Evolutionary conservation across 2,113 vertebrate species (phyloP), one percentile per base, ranked within the genome.

Genomic region (Onychostoma macrolepis): DNA sequence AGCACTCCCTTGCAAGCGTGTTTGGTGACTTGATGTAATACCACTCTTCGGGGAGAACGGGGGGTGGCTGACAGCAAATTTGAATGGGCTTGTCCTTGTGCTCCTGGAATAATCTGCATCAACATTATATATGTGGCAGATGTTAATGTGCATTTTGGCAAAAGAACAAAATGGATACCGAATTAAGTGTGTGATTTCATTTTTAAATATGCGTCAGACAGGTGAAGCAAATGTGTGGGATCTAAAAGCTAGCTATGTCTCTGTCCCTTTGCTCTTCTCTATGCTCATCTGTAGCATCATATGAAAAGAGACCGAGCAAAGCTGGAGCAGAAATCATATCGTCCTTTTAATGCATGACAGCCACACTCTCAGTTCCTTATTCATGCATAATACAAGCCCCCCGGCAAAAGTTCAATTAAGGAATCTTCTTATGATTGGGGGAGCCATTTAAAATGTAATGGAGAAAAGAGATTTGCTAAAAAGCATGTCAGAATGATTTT

Each of bases 351-450:
- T 71, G 63, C 65, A 71, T 71, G 28, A 36, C 43, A 53, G 28
- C 26, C 81, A 33, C 33, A 81, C 21, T 61, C 41, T 81, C 26
- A 43, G 61, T 63, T 69, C 19, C 26, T 82, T 75, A 38, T 82
- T 58, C n/a, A 72, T 75, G 78, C 33, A 69, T 77, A 65, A 71
- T 71, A 82, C 30, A 53, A 84, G 63, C 61, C 77, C 77, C n/a
- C 72, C 76, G 87, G 71, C 85, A 87, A 87, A 85, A 79, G 71
- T 85, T 88, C 87, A 88, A 87, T 90, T 88, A 83, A 85, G 85
- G 38, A 86, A 71, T 28, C 82, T 81, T 84, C 61, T 86, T 88
- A 81, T 43, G 45, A 86, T 87, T 80, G 26, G 8, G 41, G 53
- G 79, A 26, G 56, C 63, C 79, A 72, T 86, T 88, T 85, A 43